These are phyloP conservation scores for Therioaphis trifolii DNA, from an alignment of 2,888 invertebrate species.

Conservation along the genomic window DNA sequence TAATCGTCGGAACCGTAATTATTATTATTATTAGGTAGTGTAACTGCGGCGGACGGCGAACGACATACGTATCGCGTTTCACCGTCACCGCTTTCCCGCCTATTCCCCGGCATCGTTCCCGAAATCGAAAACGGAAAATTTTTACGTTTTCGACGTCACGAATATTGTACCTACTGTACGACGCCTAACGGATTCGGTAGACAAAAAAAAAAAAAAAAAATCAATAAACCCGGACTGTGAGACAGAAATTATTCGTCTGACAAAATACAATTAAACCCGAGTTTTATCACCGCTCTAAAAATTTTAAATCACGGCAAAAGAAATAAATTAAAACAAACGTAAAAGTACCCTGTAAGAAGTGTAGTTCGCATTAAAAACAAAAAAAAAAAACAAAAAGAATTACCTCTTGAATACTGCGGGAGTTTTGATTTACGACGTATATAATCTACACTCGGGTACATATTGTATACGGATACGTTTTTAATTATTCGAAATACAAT, in stretches of 20 bases:
- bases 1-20: background rate
- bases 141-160: slow-evolving; percentile 1
- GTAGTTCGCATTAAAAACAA: no score
- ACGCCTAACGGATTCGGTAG: background rate
- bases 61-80: background rate
- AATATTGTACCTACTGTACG: no score
- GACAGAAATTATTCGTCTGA: background rate
- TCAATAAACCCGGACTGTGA: background rate
- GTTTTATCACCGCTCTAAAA: background rate
- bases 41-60: background rate
- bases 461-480: no score
- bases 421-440: no score
- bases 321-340: background rate
- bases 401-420: no score
- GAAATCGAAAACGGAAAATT: slow-evolving; percentile 16
- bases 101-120: background rate
- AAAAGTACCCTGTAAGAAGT: no score
- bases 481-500: no score
- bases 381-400: background rate
- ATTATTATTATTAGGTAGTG: background rate
- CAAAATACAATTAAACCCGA: background rate
- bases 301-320: slow-evolving; percentile 5
- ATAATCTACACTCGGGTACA: no score
- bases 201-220: background rate
- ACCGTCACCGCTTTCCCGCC: background rate